These are phyloP conservation scores for Furcula furcula DNA, from an alignment of 2,888 invertebrate species.

Conservation along the genomic window DNA sequence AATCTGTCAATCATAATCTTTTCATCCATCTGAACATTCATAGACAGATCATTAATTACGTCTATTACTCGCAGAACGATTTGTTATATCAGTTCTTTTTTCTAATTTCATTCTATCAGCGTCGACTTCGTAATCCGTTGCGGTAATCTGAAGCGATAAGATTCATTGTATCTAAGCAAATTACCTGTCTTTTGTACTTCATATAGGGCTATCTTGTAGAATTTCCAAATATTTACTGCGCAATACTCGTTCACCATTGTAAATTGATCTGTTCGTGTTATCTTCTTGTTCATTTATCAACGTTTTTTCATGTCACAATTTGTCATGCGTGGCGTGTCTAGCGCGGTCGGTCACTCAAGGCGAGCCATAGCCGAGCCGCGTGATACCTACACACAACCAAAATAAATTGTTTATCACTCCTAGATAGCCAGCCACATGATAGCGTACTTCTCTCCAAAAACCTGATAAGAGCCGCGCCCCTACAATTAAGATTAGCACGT, in stretches of 20 bases:
- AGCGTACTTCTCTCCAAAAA: slow-evolving; percentile 26
- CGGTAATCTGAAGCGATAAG: slow-evolving; percentile 34
- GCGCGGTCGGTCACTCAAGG: slow-evolving; percentile 18
- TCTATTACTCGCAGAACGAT: slow-evolving; percentile 23
- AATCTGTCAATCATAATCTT: slow-evolving; percentile 32
- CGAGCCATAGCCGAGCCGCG: slow-evolving; percentile 25
- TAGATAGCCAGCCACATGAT: slow-evolving; percentile 37
- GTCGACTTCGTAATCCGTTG: slow-evolving; percentile 30
- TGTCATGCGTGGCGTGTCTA: slow-evolving; percentile 19
- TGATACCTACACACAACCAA: slow-evolving; percentile 43
- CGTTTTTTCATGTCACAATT: slow-evolving; percentile 14
- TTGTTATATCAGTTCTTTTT: slow-evolving; percentile 20
- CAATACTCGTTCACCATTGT: slow-evolving; percentile 32
- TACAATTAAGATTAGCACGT: slow-evolving; percentile 62
- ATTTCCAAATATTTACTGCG: slow-evolving; percentile 44
- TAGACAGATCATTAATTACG: slow-evolving; percentile 32
- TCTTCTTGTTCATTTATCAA: slow-evolving; percentile 7
- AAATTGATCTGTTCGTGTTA: slow-evolving; percentile 15
- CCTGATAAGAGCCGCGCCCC: slow-evolving; percentile 59
- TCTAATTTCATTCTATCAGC: slow-evolving; percentile 13
- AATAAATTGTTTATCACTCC: slow-evolving; percentile 43
- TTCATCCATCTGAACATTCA: slow-evolving; percentile 24
- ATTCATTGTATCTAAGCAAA: slow-evolving; percentile 35
- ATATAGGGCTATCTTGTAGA: slow-evolving; percentile 24
- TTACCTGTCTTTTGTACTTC: slow-evolving; percentile 43